These are phyloP conservation scores for Holotrichia oblita DNA, from an alignment of 1,140 invertebrate species.

Conservation along the genomic window DNA sequence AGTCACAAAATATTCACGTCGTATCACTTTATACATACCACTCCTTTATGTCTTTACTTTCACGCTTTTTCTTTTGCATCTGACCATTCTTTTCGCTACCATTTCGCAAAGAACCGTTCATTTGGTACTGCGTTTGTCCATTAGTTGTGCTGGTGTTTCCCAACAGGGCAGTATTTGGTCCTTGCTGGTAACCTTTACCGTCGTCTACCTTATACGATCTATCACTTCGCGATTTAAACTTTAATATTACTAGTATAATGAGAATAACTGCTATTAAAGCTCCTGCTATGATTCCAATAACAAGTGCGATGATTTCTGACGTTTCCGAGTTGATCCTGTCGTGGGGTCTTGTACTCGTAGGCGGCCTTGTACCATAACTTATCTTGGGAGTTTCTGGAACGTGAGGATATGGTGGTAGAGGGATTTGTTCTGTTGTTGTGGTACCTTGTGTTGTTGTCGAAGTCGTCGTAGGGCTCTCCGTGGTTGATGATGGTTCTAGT, in stretches of 20 bases:
- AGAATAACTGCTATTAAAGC: constrained; percentile 91
- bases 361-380: constrained; percentile 45
- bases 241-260: constrained; percentile 88
- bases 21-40: constrained; percentile 81
- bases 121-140: constrained; percentile 61
- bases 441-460: constrained; percentile 27
- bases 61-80: constrained; percentile 74
- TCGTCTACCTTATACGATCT: constrained; percentile 92
- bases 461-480: constrained; percentile 27
- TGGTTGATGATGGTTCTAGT: not conserved
- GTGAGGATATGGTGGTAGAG: constrained; percentile 50
- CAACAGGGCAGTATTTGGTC: constrained; percentile 78
- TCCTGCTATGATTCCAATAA: constrained; percentile 90
- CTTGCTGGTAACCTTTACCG: constrained; percentile 75
- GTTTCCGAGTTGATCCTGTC: constrained; percentile 76
- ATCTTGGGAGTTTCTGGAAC: constrained; percentile 52
- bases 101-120: constrained; percentile 59
- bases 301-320: constrained; percentile 77
- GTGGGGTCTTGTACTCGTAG: constrained; percentile 54
- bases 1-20: constrained; percentile 48
- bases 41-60: constrained; percentile 90
- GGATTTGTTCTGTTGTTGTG: constrained; percentile 46
- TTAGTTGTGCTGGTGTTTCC: constrained; percentile 66
- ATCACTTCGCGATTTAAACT: constrained; percentile 86
- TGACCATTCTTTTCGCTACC: constrained; percentile 55